A percentile compares a stretch with the other conserved stretches of the same genome.
Conservation (phyloP, 2,797 vertebrate species). For the Discoglossus pictus region DNA sequence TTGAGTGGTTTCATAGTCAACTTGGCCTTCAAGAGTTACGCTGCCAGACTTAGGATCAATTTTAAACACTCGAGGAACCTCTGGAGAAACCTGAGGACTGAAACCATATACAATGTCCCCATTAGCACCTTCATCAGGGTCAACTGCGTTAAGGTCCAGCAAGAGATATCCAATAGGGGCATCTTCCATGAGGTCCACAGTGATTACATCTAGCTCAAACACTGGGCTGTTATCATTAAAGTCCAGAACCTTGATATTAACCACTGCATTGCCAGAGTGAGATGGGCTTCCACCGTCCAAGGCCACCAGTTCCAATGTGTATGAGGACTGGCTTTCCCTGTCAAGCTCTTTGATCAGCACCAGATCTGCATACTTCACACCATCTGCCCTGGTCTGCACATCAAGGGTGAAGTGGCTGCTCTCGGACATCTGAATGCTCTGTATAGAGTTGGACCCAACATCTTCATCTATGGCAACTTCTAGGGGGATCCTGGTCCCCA, state of each 20-base stretch:
- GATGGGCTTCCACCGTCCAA: conserved; percentile 69
- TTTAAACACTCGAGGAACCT: conserved; percentile 67
- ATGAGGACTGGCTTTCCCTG: conserved; percentile 83
- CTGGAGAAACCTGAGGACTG: conserved; percentile 55
- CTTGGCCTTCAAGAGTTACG: conserved; percentile 73
- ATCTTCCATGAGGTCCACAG: conserved; percentile 83
- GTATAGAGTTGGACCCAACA: conserved; percentile 79
- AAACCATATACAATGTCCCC: conserved; percentile 74
- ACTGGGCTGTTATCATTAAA: conserved; percentile 80
- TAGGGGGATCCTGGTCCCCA: conserved; percentile 69
- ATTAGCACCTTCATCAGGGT: conserved; percentile 74
- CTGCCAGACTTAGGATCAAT: conserved; percentile 69
- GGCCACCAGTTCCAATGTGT: conserved; percentile 68
- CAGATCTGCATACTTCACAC: conserved; percentile 90
- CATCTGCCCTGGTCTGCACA: conserved; percentile 86
- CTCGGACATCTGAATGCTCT: conserved; percentile 85
- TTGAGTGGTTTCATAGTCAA: conserved; percentile 89
- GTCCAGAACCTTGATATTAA: conserved; percentile 72
- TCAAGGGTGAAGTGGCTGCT: conserved; percentile 90
- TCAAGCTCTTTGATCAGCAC: conserved; percentile 90
- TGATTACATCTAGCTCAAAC: conserved; percentile 75
- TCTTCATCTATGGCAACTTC: conserved; percentile 73
- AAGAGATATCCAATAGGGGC: conserved; percentile 73
- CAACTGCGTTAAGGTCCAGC: conserved; percentile 70
- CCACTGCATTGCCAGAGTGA: conserved; percentile 64